These are phyloP conservation scores for Cephalophus harveyi DNA, from an alignment of 2,113 vertebrate genomes.

Conservation along the genomic window DNA sequence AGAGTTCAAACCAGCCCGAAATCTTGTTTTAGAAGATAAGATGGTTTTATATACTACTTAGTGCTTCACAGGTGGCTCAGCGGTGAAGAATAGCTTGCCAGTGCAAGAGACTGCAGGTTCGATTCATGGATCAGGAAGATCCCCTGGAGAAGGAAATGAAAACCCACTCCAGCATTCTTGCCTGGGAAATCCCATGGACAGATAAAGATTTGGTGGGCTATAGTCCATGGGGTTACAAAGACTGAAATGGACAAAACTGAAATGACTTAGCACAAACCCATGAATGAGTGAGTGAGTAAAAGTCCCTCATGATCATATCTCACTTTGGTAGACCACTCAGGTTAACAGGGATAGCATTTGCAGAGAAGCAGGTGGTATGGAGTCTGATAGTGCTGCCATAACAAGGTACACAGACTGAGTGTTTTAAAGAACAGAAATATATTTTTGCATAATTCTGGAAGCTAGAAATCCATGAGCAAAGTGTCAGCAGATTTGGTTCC, in stretches of 20 bases:
- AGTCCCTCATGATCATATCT: not conserved
- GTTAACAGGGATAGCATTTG: not conserved
- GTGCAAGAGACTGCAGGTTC: not conserved
- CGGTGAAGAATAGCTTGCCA: not conserved
- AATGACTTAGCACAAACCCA: not conserved
- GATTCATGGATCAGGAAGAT: not conserved
- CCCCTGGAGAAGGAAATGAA: not conserved
- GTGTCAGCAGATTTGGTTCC: not conserved
- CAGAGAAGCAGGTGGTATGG: too few relatives aligned
- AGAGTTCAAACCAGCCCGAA: constrained; percentile 25
- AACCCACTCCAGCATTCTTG: not conserved
- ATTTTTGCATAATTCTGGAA: not conserved
- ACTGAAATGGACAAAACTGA: not conserved
- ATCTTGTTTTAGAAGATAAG: constrained; percentile 17
- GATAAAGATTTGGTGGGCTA: not conserved
- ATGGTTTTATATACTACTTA: constrained; percentile 18
- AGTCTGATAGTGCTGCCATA: not conserved
- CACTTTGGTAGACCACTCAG: not conserved
- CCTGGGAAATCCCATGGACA: not conserved
- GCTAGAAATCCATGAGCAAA: not conserved
- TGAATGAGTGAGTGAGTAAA: not conserved
- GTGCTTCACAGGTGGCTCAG: not conserved
- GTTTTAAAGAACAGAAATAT: not conserved
- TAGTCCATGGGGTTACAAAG: not conserved
- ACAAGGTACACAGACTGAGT: not conserved